phyloP scores from a whole-genome alignment of 1,140 invertebrate species.

The Cotesia vestalis region DNA sequence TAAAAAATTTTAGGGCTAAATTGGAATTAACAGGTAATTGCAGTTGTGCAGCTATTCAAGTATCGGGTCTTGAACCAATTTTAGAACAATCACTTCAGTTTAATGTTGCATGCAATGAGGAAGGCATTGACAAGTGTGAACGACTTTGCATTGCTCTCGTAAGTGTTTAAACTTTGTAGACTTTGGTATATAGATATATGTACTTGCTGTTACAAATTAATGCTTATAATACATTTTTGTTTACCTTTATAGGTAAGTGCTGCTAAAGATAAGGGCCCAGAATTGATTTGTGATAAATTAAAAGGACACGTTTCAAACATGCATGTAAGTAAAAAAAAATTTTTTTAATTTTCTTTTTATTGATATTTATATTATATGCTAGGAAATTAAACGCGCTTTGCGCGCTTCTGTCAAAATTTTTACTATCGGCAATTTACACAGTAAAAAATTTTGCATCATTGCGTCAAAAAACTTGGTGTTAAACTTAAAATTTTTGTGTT shows the following conservation, averaged over 20 bases:
- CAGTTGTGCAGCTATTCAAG: slow-evolving; percentile 41
- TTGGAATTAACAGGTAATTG: slow-evolving; percentile 37
- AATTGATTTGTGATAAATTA: slow-evolving; percentile 46
- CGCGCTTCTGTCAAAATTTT: too few relatives aligned
- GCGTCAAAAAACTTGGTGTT: too few relatives aligned
- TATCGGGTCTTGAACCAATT: slow-evolving; percentile 40
- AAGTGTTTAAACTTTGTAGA: slow-evolving; percentile 19
- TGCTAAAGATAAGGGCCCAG: slow-evolving; percentile 39
- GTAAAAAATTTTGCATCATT: too few relatives aligned
- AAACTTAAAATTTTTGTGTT: too few relatives aligned
- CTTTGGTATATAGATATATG: not conserved
- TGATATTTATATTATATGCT: too few relatives aligned
- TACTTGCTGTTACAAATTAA: slow-evolving; percentile 17
- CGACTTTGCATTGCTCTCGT: slow-evolving; percentile 45
- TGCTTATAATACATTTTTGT: slow-evolving; percentile 5
- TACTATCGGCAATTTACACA: too few relatives aligned
- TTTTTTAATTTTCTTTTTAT: slow-evolving; percentile 6
- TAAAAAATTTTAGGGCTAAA: slow-evolving; percentile 5
- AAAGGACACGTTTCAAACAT: slow-evolving; percentile 42
- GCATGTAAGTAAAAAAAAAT: slow-evolving; percentile 35
- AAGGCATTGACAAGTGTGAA: slow-evolving; percentile 42
- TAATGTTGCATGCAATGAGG: slow-evolving; percentile 42
- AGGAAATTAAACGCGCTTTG: too few relatives aligned
- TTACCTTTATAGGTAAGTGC: slow-evolving; percentile 19
- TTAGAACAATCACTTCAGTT: slow-evolving; percentile 42